phyloP scores from a whole-genome alignment of 53 echinoderm and acorn worm species.

The Antedon mediterranea region DNA sequence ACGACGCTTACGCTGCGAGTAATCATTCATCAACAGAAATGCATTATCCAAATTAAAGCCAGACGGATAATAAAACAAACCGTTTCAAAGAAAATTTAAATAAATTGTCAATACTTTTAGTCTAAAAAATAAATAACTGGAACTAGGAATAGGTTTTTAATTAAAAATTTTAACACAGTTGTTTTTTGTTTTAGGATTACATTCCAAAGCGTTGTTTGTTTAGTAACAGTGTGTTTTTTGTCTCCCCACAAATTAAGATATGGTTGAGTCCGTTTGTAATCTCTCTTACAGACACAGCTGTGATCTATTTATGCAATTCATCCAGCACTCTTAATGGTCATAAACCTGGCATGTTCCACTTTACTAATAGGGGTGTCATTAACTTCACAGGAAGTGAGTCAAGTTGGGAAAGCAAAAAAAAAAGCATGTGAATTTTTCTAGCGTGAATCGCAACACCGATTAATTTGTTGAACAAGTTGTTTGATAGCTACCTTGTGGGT shows the following conservation, averaged over 20 bases:
- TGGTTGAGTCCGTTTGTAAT: not conserved
- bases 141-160: no score
- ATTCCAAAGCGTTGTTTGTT: not conserved
- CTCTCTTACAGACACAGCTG: not conserved
- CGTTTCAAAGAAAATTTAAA: no score
- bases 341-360: not conserved
- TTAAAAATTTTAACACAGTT: no score
- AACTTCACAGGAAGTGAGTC: conserved; percentile 1
- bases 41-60: not conserved
- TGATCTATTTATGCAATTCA: not conserved
- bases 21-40: not conserved
- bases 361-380: not conserved
- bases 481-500: not conserved
- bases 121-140: no score
- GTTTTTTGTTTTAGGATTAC: not conserved
- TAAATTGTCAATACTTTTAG: no score
- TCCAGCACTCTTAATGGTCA: not conserved
- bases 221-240: not conserved
- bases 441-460: not conserved
- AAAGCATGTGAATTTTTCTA: not conserved
- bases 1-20: not conserved
- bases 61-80: not conserved
- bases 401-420: not conserved
- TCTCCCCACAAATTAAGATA: not conserved
- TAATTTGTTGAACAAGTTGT: not conserved